Percentiles rank a stretch among this genome's conserved stretches.
Evolutionary conservation across 1,140 invertebrate species (phyloP).

Genomic region (Listronotus bonariensis): DNA sequence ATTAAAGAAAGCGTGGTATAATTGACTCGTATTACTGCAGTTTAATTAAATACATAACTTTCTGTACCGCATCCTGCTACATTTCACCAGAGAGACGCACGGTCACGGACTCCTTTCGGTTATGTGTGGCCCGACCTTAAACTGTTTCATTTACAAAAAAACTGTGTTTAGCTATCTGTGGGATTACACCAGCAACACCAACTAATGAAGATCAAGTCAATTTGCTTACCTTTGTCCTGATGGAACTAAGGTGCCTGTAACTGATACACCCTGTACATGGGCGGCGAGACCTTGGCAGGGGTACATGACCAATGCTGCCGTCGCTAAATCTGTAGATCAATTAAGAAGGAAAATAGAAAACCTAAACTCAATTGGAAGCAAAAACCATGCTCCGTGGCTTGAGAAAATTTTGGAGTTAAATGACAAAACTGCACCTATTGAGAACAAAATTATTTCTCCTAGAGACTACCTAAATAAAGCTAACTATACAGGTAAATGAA

Average conservation of each 20-base stretch:
- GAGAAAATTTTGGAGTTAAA: conserved; percentile 60
- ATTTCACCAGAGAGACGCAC: no score
- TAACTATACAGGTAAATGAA: conserved; percentile 65
- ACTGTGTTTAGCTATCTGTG: conserved; percentile 60
- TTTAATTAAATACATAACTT: no score
- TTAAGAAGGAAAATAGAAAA: conserved; percentile 51
- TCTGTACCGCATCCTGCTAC: no score
- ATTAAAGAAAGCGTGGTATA: no score
- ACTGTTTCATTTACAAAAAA: no score
- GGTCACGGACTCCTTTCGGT: no score
- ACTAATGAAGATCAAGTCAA: conserved; percentile 62
- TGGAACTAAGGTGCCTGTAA: conserved; percentile 70
- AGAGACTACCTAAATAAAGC: conserved; percentile 68
- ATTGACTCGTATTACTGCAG: no score
- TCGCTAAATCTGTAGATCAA: conserved; percentile 59
- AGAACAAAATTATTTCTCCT: conserved; percentile 66
- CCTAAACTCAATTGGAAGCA: conserved; percentile 57
- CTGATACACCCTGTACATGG: conserved; percentile 74
- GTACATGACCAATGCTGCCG: conserved; percentile 67
- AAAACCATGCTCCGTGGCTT: conserved; percentile 58
- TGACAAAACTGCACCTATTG: conserved; percentile 63
- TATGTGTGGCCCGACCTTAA: no score
- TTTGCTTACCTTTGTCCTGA: conserved; percentile 82
- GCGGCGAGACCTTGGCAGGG: conserved; percentile 81
- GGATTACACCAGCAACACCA: conserved; percentile 57